A percentile compares a stretch with the other conserved stretches of the same genome.
phyloP scores from a whole-genome alignment of 2,113 vertebrate genomes.

The Prunella fulvescens region DNA sequence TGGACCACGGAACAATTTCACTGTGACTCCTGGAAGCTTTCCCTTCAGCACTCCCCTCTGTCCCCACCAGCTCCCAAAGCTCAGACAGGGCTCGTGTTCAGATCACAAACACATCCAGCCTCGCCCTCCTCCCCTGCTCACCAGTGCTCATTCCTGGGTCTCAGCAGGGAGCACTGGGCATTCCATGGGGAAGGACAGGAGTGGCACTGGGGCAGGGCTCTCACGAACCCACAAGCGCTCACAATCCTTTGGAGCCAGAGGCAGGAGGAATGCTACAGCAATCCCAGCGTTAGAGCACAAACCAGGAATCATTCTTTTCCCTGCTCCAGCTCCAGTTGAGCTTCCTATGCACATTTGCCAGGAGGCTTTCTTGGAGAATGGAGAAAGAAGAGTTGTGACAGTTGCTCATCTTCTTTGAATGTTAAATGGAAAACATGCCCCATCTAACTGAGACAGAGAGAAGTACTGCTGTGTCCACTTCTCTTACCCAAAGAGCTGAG shows the following conservation, averaged over 20 bases:
- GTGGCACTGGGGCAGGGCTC: neutral
- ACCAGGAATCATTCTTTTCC: neutral
- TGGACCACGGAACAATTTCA: neutral
- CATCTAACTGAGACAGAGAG: neutral
- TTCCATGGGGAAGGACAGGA: fast-evolving
- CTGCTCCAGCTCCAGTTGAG: neutral
- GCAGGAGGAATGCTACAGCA: neutral
- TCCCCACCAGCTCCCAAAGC: neutral
- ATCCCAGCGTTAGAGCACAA: neutral
- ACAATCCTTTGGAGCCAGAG: neutral
- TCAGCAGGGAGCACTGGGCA: neutral
- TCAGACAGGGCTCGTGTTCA: neutral
- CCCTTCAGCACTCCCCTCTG: neutral
- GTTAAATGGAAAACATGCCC: neutral
- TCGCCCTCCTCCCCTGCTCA: neutral
- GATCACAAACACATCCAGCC: neutral
- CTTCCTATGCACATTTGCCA: neutral
- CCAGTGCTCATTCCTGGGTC: fast-evolving
- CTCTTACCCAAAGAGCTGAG: neutral
- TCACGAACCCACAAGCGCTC: fast-evolving
- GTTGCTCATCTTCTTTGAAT: neutral
- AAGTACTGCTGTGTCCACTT: neutral
- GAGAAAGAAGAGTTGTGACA: neutral
- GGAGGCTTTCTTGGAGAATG: neutral
- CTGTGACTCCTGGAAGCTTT: neutral